These are phyloP conservation scores for Exaiptasia diaphana DNA, from an alignment of 64 coral and sea anemone species.

Conservation along the genomic window DNA sequence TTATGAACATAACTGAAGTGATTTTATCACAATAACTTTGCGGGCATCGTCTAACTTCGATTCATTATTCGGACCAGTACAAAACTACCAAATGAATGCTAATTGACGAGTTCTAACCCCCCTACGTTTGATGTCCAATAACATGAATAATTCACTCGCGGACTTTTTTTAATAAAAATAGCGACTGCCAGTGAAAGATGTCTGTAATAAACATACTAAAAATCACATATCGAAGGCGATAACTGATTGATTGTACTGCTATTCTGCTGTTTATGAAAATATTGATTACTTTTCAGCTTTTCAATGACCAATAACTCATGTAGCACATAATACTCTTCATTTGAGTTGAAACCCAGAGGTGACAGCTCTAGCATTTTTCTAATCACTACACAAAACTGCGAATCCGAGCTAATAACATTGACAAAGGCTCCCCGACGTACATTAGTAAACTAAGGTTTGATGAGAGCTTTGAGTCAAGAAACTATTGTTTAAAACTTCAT, in stretches of 20 bases:
- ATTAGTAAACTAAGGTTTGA: slow-evolving; percentile 1
- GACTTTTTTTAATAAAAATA: too few species aligned
- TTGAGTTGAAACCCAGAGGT: not conserved
- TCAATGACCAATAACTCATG: too few species aligned
- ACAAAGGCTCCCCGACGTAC: slow-evolving; percentile 2
- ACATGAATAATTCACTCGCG: not conserved
- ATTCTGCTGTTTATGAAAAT: too few species aligned
- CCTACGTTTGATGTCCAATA: not conserved
- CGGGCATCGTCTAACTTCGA: not conserved
- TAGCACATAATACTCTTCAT: too few species aligned
- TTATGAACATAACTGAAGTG: slow-evolving; percentile 8
- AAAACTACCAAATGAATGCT: not conserved
- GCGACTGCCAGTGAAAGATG: too few species aligned
- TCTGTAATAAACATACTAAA: too few species aligned
- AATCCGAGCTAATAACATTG: slow-evolving; percentile 29
- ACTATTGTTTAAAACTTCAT: not conserved
- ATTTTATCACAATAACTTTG: not conserved
- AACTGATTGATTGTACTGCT: too few species aligned
- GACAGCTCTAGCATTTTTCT: not conserved
- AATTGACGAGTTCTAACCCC: not conserved
- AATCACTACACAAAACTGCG: slow-evolving; percentile 41
- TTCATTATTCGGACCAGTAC: not conserved
- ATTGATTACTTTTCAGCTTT: too few species aligned
- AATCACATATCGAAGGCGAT: too few species aligned
- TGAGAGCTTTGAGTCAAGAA: not conserved